Base-by-base conservation (phyloP, 1,140 invertebrate species). In the Venustaconcha ellipsiformis region DNA sequence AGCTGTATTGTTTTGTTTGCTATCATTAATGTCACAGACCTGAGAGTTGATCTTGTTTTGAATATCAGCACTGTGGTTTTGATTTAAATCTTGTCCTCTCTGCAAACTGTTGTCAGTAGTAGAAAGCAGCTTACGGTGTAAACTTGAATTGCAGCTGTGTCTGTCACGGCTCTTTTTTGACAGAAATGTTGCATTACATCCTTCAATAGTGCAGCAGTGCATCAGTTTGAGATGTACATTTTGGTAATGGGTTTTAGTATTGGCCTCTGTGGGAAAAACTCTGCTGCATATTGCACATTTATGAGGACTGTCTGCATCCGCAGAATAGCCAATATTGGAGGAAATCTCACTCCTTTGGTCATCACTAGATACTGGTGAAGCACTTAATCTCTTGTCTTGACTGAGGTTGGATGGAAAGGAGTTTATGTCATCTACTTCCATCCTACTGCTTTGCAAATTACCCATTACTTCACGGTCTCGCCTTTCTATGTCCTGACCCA, bases 161-260 rank as follows among this genome's bases (percentile, higher is more conserved):
- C 97, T 92, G 86, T 99, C 97, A 74, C 97, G 93, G 79, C 95
- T 97, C 67, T 96, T 91, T 88, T 97, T 98, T 1, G 96, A 98
- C n/a, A 96, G 96, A 87, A 99, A 99, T 0, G 96, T 94, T 0
- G 96, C 96, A 88, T 96, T 96, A 87, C 97, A 99, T n/a, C 97
- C 97, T 77, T 97, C 96, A 4, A 98, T 94, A 78, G 94, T 96
- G 90, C 97, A 99, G 84, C 95, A 96, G 89, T 99, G 97, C 94
- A 98, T 97, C 74, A 98, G 89, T 89, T 98, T 98, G 62, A 98
- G 92, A 91, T 99, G 97, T 0, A 97, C 95, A 89, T 96, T 98
- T 91, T 97, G 96, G 90, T 97, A 98, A 86, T 99, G 97, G 0
- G 95, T 96, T 90, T 97, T 98, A 1, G 98, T 94, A n/a, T 95